Evolutionary conservation across 2,888 invertebrate species (phyloP), one percentile per base, ranked within the genome.

Genomic region (Chloroclysta siterata): DNA sequence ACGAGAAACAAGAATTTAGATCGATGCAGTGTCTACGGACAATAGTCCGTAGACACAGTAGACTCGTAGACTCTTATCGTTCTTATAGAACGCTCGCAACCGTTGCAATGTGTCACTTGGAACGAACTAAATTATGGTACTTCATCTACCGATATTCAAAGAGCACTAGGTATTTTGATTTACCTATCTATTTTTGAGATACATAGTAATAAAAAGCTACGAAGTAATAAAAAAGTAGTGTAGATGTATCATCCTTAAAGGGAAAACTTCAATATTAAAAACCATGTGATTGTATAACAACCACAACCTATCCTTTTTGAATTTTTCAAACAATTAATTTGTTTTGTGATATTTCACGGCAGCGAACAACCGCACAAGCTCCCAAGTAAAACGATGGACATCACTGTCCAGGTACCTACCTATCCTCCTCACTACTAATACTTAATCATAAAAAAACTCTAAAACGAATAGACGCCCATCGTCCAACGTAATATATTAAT

Each of bases 401-500:
- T 79, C 82, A 78, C 72, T 75, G 76, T 72, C 75, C 84, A 86
- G 83, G 85, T 84, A 87, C 75, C 78, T 78, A 14, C 75, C 78
- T 78, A 11, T 8, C 36, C 10, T 8, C 36, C 36, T 39, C 36
- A 11, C 36, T 77, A 60, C 60, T 75, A 79, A 77, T 46, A 76
- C 72, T 75, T 67, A 58, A 47, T 66, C 59, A 77, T 74, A 86
- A 83, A 84, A 88, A 56, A 46, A 10, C 56, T 14, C 36, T 22
- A 48, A 86, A 83, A 76, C 72, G 83, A 84, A 83, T 83, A 89
- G 89, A 90, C 89, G 88, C 85, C 81, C 79, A 82, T 75, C 80
- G 80, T 81, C 84, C 85, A 79, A 87, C 82, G 82, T 87, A 89
- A 90, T 90, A 91, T 91, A 90, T 90, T 90, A 92, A 92, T 90